A percentile compares a stretch with the other conserved stretches of the same genome.
phyloP scores from a whole-genome alignment of 64 coral and sea anemone species.

The Trachythela sp. region DNA sequence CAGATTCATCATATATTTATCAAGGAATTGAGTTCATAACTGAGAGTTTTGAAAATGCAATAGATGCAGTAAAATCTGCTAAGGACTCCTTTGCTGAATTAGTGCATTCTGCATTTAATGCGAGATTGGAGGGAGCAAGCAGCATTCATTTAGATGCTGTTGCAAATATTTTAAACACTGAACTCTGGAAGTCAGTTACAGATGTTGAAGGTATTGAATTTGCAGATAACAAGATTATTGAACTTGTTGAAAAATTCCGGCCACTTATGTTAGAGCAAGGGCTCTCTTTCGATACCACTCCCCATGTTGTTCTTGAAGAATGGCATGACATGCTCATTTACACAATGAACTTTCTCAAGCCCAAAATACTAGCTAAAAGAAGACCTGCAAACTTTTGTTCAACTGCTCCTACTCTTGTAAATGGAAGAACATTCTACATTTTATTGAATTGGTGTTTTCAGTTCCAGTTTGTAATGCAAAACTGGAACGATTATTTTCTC shows the following conservation, averaged over 20 bases:
- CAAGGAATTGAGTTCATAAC: not conserved
- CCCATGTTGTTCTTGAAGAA: not conserved
- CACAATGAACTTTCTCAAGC: not conserved
- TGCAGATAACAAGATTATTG: not conserved
- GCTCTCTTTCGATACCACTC: not conserved
- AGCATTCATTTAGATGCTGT: constrained; percentile 7
- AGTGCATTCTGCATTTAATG: not conserved
- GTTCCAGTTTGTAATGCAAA: not conserved
- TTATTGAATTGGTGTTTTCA: not conserved
- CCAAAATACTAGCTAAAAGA: not conserved
- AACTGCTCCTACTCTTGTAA: not conserved
- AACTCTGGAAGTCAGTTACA: not conserved
- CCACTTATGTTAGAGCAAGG: not conserved
- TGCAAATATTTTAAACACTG: constrained; percentile 4
- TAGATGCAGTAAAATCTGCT: not conserved
- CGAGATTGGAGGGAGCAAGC: not conserved
- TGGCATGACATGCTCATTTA: not conserved
- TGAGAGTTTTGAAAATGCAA: not conserved
- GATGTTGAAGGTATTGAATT: not conserved
- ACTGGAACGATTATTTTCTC: not conserved
- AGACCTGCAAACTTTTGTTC: constrained; percentile 9
- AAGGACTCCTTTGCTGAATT: not conserved
- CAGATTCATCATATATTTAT: not conserved
- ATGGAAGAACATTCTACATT: not conserved
- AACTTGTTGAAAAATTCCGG: not conserved